Evolutionary conservation across 1,140 invertebrate genomes (phyloP), one percentile per base, ranked within the genome.

Genomic region (Thrips palmi): DNA sequence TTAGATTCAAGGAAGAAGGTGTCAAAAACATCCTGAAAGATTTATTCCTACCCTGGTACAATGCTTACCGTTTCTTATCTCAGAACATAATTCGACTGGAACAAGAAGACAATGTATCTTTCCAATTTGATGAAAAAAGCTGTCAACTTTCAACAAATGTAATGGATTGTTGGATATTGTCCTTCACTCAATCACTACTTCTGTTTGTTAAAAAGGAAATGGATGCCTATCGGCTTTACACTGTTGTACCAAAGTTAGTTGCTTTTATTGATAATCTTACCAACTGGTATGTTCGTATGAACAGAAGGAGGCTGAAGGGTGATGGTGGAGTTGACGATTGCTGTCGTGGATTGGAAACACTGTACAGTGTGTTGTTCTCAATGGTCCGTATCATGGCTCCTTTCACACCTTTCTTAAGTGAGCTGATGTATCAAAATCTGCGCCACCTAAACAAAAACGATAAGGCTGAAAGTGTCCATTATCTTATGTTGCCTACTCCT

Each of bases 221-320:
- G 94, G 68, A 69, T 51, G 77, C 78, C 2, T 99, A 97, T 54
- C 71, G 79, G 33, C 58, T 99, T 17, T 98, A 97, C 54, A 97
- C 88, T 1, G 94, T 98, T 8, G 77, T 96, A 18, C 91, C 93
- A 2, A 65, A 75, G 31, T 60, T 99, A 10, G 80, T 96, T 0
- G 91, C 92, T 54, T 98, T 92, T 57, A 89, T 98, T 45, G 91
- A 97, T 52, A 84, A 96, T 53, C 67, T 99, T 2, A 97, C 92
- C 4, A 99, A 98, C 56, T 97, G 92, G 89, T 97, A 97, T 55
- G 89, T 99, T 6, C 68, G 93, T 39, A 86, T 97, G 72, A 98
- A 98, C 56, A 70, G 94, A 35, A 82, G 77, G 50, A 68, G 94
- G 31, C 68, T 97, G 25, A 94, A 88, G 60, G 89, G 88, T 45